Evolutionary conservation across 2,113 vertebrate genomes (phyloP), one percentile per base, ranked within the genome.

Genomic region (Tetraodon nigroviridis): DNA sequence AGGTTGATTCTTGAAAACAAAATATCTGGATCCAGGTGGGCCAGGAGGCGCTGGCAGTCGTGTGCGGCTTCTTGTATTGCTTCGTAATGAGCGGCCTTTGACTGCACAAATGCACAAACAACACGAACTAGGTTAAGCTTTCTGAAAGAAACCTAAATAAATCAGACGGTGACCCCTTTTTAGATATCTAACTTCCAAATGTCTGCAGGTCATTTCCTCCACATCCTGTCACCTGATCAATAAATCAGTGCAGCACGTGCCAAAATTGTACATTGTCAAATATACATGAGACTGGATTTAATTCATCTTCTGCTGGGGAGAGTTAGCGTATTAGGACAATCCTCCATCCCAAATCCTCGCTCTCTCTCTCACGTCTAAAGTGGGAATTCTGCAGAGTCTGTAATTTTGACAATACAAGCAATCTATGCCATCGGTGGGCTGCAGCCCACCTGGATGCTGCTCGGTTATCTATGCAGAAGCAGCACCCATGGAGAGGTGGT

Each of bases 321-420:
- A 37, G 32, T 10, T 37, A 3, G 11, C 32, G 11, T 37, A 37
- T 37, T 37, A 37, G 8, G 32, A 37, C 86, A 79, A 83, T 80
- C 80, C 73, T 69, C 75, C 62, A 21, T 75, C 87, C 84, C 78
- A 85, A 81, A 84, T 83, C 82, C 80, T 80, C 63, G 42, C 76
- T 69, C 67, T 27, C 70, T 78, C 85, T 81, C 86, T 86, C 85
- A 78, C 71, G 72, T 81, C 32, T 87, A 89, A 89, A 91, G 88
- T 87, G 83, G 79, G 81, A 88, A 90, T 90, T 90, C 84, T 88
- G 89, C 86, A 7, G 87, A 90, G 84, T 78, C 82, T 83, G 89
- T 87, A 88, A 88, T 87, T 89, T 50, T 78, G 79, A 90, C 88
- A 90, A 91, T 87, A 69, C 85, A 85, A 69, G 80, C 88, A 90